Base-by-base conservation (phyloP, 30 jellyfish, hydroid and myxozoan genomes). In the Aurelia coerulea region DNA sequence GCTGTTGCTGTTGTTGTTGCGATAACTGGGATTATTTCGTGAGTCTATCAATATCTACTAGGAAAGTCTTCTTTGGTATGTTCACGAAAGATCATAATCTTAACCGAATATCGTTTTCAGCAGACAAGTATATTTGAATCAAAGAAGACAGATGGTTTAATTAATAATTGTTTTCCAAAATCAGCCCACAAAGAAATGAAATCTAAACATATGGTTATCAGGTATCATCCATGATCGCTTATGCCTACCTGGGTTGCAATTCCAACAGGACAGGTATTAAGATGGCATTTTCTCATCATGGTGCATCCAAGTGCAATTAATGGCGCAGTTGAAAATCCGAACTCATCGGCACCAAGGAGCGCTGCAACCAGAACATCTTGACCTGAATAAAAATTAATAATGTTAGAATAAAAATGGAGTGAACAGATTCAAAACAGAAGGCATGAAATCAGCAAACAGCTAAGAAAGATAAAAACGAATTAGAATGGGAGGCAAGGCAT, bases 201-300 rank as follows among this genome's bases (percentile, higher is more conserved):
- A 39, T 39, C 51, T 39, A 39, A 39, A 39, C 51, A 39, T 39
- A 39, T 39, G 51, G 1, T 9, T 39, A 39, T 39, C 51, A 39
- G 51, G 51, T 39, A 39, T 39, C 9, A 3, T 39, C 10, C 6
- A 3, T 9, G 51, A 39, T 39, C 6, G 51, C 51, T 39, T 37
- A 3, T 39, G 51, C 56, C 12, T 16, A 89, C 97, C 90, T 89
- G 97, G 29, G 97, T 90, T 50, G 97, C 95, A 39, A 90, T 70
- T 2, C 97, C 97, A 52, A 90, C 97, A 4, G 97, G 97, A 59
- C 97, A 90, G 41, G 97, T 90, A 52, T 90, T 90, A 32, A 81
- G 79, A 86, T 90, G 97, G 80, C 97, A 90, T 54, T 90, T 90
- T 33, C 97, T 78, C 97, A 90, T 83, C 97, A 90, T 90, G n/a